Conservation (phyloP, 1,140 invertebrate genomes). For the Bicyclus anynana region DNA sequence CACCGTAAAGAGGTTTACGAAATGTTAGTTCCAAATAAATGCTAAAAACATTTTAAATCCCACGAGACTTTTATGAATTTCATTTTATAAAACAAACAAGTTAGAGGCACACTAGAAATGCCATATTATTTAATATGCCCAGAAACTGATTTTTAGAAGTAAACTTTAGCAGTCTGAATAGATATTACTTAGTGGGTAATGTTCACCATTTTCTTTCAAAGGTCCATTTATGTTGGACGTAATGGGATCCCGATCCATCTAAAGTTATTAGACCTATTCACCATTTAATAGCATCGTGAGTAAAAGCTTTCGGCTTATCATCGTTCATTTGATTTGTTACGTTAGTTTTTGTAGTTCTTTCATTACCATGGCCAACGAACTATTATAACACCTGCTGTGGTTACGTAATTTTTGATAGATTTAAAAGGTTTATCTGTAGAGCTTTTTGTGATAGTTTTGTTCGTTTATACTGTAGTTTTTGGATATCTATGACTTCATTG, state of each 20-base stretch:
- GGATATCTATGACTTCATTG: no score
- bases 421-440: no score
- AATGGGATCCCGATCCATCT: not conserved
- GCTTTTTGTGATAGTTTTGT: no score
- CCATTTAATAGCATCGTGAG: slow-evolving; percentile 12
- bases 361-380: not conserved
- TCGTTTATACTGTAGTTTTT: no score
- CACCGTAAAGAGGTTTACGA: no score
- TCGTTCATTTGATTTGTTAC: not conserved
- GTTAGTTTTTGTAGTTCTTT: not conserved
- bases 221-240: not conserved
- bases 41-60: no score
- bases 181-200: not conserved
- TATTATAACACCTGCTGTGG: not conserved
- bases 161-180: not conserved
- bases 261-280: not conserved
- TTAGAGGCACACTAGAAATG: no score
- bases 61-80: no score
- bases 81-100: no score
- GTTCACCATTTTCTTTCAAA: not conserved
- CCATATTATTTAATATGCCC: no score
- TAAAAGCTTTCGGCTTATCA: slow-evolving; percentile 18
- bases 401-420: not conserved
- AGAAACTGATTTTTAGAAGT: not conserved
- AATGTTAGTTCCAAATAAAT: no score